A percentile compares a stretch with the other conserved stretches of the same genome.
These are phyloP conservation scores for Dipodomys ordii DNA, from an alignment of 2,113 vertebrate species.

Conservation along the genomic window DNA sequence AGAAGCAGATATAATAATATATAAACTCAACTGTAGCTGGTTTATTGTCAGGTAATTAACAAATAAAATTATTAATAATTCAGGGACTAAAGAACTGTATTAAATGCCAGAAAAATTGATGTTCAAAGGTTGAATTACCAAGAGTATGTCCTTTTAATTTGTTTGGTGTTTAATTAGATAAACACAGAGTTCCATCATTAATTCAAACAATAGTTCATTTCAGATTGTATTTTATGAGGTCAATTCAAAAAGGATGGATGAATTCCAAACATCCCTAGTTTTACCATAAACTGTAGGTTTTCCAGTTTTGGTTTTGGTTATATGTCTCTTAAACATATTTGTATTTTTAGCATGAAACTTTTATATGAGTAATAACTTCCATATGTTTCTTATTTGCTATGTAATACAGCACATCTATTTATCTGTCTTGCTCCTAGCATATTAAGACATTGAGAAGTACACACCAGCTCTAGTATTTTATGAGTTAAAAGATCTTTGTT, in stretches of 20 bases:
- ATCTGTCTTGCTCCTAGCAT: slow-evolving; percentile 28
- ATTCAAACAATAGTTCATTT: slow-evolving; percentile 52
- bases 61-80: slow-evolving; percentile 47
- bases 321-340: slow-evolving; percentile 44
- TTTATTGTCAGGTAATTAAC: neutral
- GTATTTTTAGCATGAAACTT: slow-evolving; percentile 40
- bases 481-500: slow-evolving; percentile 42
- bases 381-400: slow-evolving; percentile 26
- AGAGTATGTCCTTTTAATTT: slow-evolving; percentile 53
- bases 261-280: slow-evolving; percentile 41
- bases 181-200: slow-evolving; percentile 23
- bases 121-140: neutral
- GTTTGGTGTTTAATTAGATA: slow-evolving; percentile 41
- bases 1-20: slow-evolving; percentile 30
- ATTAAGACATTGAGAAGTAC: slow-evolving; percentile 1
- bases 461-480: slow-evolving; percentile 26
- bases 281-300: slow-evolving; percentile 13
- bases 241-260: neutral
- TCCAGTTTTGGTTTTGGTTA: slow-evolving; percentile 38
- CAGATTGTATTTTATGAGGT: slow-evolving; percentile 45
- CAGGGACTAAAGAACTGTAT: slow-evolving; percentile 39
- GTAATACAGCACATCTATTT: slow-evolving; percentile 16
- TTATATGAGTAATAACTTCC: slow-evolving; percentile 29
- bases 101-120: slow-evolving; percentile 41
- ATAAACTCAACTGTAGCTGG: neutral